Evolutionary conservation across 2,113 vertebrate species (phyloP).

Genomic region (Lipophrys pholis): DNA sequence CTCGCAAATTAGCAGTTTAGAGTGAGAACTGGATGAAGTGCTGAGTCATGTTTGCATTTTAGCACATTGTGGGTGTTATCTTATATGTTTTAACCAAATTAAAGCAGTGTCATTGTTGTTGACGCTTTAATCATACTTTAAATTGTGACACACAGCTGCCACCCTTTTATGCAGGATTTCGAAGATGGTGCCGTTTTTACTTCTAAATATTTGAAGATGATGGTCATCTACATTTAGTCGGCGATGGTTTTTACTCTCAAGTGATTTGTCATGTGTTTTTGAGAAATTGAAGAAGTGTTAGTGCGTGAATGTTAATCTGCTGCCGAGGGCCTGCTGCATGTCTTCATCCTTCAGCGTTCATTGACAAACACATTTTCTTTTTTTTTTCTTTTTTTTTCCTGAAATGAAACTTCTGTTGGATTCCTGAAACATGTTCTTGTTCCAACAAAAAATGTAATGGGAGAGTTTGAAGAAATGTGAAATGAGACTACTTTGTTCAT

Average conservation of each 20-base stretch:
- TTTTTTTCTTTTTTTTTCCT: neutral
- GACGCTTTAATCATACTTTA: conserved; percentile 4
- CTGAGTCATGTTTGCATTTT: conserved; percentile 18
- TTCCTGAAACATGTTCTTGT: no score
- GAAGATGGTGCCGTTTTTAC: neutral
- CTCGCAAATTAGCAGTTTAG: conserved; percentile 15
- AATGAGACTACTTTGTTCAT: conserved; percentile 77
- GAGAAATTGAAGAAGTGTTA: neutral
- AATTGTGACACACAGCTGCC: no score
- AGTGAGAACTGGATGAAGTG: neutral
- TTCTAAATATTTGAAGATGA: neutral
- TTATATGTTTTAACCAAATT: neutral
- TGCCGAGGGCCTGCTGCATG: no score
- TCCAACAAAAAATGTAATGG: conserved; percentile 48
- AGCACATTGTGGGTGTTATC: neutral
- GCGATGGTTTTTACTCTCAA: neutral
- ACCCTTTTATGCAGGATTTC: neutral
- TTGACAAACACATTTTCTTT: no score
- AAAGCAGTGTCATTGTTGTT: neutral
- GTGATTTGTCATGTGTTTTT: neutral
- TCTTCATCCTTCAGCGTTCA: no score
- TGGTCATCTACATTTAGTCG: conserved; percentile 1
- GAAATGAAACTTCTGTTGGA: conserved; percentile 2
- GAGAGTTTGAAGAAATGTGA: conserved; percentile 74
- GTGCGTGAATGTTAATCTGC: conserved; percentile 5